phyloP scores from a whole-genome alignment of 2,888 invertebrate species.

The Achlya flavicornis region DNA sequence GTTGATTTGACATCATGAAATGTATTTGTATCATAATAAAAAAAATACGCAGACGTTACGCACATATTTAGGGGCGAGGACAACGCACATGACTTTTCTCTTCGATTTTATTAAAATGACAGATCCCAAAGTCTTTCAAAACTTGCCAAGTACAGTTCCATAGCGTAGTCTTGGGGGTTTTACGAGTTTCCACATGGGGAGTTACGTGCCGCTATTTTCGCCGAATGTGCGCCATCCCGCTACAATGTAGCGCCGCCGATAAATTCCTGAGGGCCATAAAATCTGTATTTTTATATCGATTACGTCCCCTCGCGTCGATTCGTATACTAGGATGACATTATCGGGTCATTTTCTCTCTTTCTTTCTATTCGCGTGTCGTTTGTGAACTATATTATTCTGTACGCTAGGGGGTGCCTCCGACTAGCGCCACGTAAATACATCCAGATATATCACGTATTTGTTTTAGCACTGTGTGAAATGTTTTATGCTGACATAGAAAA shows the following conservation, averaged over 20 bases:
- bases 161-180: background rate
- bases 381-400: background rate
- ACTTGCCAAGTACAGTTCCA: background rate
- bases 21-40: too few species aligned
- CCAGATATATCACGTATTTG: background rate
- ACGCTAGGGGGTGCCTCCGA: background rate
- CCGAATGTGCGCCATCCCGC: conserved; percentile 3
- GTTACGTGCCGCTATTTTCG: background rate
- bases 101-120: background rate
- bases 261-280: conserved; percentile 18
- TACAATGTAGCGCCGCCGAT: conserved; percentile 11
- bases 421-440: background rate
- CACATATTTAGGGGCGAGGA: background rate
- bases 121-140: background rate
- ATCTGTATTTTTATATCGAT: conserved; percentile 22
- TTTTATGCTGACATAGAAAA: background rate
- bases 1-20: too few species aligned
- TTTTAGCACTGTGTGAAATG: background rate
- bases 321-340: conserved; percentile 16
- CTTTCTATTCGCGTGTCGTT: conserved; percentile 4
- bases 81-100: background rate
- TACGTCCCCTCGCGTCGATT: conserved; percentile 19
- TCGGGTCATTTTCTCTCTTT: conserved; percentile 6
- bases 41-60: too few species aligned
- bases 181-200: conserved; percentile 3